Percentiles rank a stretch among this genome's conserved stretches.
Conservation (phyloP, 2,113 vertebrate genomes). For the Calypte anna region DNA sequence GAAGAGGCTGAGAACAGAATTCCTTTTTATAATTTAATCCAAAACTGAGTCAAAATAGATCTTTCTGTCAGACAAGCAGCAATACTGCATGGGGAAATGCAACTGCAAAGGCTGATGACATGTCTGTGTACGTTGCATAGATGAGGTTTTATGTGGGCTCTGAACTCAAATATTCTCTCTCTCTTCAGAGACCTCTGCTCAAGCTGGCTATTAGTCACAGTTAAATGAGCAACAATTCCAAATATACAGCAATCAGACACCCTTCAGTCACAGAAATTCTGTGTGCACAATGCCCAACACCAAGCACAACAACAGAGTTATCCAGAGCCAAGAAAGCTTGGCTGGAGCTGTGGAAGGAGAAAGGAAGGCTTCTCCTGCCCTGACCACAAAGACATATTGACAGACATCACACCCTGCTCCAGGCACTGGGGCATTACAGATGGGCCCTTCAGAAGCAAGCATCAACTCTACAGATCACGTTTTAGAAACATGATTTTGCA, state of each 20-base stretch:
- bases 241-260: neutral
- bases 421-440: neutral
- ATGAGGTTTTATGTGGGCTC: neutral
- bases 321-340: neutral
- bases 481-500: neutral
- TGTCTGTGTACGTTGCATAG: neutral
- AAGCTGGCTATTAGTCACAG: constrained; percentile 26
- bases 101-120: neutral
- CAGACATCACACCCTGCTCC: neutral
- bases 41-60: neutral
- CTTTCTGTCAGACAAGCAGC: neutral
- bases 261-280: neutral
- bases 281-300: neutral
- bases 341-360: neutral
- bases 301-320: neutral
- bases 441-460: neutral
- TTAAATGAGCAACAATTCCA: constrained; percentile 15
- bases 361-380: neutral
- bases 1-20: neutral
- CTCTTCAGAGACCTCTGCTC: constrained; percentile 12
- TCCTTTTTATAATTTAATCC: neutral
- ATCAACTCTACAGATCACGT: neutral
- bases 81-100: neutral
- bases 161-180: neutral
- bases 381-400: neutral